A percentile compares a stretch with the other conserved stretches of the same genome.
Conservation (phyloP, 1,140 invertebrate genomes). For the Panulirus ornatus region DNA sequence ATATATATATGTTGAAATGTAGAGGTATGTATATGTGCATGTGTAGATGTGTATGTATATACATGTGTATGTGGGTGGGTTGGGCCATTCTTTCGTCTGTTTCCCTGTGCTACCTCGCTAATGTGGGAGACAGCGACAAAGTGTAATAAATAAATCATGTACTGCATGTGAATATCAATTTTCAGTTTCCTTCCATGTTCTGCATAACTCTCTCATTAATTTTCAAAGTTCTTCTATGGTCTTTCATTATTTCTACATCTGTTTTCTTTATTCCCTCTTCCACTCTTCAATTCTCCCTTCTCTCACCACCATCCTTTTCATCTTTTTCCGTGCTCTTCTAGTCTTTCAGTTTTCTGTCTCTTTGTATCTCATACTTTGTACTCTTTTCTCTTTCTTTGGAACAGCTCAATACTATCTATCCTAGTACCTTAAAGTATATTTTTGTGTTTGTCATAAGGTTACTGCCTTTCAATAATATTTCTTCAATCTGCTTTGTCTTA, state of each 20-base stretch:
- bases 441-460: not conserved
- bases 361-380: not conserved
- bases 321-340: not conserved
- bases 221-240: not conserved
- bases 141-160: no score
- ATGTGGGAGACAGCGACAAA: no score
- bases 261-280: not conserved
- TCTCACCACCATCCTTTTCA: not conserved
- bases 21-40: not conserved
- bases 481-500: not conserved
- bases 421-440: not conserved
- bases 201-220: not conserved
- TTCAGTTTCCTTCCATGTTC: not conserved
- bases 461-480: not conserved
- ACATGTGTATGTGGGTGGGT: constrained; percentile 16
- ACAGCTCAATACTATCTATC: not conserved
- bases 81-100: no score
- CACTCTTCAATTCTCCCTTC: not conserved
- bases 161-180: not conserved
- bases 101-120: no score
- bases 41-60: constrained; percentile 17
- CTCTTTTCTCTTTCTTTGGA: not conserved
- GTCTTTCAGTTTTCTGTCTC: not conserved
- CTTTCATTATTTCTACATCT: no score
- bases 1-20: not conserved